Percentiles rank a stretch among this genome's conserved stretches.
phyloP scores from a whole-genome alignment of 2,113 vertebrate genomes.

The Mastomys natalensis region DNA sequence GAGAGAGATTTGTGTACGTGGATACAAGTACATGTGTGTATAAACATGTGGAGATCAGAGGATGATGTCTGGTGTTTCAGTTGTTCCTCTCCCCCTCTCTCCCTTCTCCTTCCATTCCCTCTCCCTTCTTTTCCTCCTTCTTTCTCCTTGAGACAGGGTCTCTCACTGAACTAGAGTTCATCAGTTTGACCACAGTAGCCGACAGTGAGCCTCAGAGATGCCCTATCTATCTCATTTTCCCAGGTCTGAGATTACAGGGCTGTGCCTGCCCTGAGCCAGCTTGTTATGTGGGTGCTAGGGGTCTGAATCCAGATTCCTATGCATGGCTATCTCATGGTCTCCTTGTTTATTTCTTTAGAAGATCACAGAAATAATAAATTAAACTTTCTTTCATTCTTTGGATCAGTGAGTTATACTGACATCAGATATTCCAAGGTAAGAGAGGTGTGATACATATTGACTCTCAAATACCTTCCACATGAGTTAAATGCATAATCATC shows the following conservation, averaged over 20 bases:
- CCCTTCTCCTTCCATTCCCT: too few species aligned
- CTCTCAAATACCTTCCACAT: background rate
- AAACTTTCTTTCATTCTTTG: background rate
- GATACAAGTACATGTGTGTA: background rate
- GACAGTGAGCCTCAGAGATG: background rate
- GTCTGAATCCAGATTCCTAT: background rate
- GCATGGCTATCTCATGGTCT: background rate
- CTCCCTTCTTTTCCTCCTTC: background rate
- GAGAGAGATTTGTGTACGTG: background rate
- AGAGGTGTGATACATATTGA: background rate
- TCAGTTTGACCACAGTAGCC: background rate
- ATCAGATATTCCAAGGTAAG: background rate
- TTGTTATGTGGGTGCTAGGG: background rate
- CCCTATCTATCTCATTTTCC: background rate
- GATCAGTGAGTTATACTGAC: background rate
- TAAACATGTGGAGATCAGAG: background rate
- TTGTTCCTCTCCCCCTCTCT: background rate
- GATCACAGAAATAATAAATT: background rate
- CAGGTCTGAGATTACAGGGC: background rate
- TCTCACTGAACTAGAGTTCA: background rate
- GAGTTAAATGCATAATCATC: slow-evolving; percentile 19
- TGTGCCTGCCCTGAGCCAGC: background rate
- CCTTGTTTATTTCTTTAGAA: slow-evolving; percentile 13
- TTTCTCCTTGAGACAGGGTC: background rate
- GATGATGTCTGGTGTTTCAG: background rate